Base-by-base conservation (phyloP, 1,140 invertebrate genomes). In the Armadillidium nasatum region DNA sequence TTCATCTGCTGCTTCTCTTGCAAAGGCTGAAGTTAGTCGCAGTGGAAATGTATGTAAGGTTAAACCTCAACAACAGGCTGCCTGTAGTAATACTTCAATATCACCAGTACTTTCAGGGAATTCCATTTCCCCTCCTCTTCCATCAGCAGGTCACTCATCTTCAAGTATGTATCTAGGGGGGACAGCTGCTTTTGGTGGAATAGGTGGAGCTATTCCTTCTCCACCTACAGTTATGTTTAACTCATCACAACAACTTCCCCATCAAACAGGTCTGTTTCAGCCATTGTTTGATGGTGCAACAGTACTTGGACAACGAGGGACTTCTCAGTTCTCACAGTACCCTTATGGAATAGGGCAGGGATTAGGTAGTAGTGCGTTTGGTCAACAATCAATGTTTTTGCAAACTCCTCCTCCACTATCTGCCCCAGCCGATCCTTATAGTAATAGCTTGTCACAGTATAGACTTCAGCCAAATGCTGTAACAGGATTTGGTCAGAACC, bases 361-460 rank as follows among this genome's bases (percentile, higher is more conserved):
- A 10, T 71, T 84, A 9, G 82, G 83, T 23, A 83, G 83, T 69
- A 84, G 82, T 80, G 89, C 89, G 10, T 91, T 89, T 83, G 90
- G 88, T 77, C 89, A 91, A 68, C 89, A 89, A 80, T 90, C 88
- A 46, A 87, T 89, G 82, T 90, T 91, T 80, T 84, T 91, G 78
- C 90, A 88, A 81, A 88, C 89, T 54, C 86, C 86, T 19, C 86
- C 84, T 73, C 85, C 89, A 87, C 87, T 54, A 84, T 85, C 87
- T 77, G 89, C 89, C 44, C 88, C 90, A 1, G 91, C 91, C 68
- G 93, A 94, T 81, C 89, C 94, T 85, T 94, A 93, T 85, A 91
- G 90, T 82, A 92, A 89, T 82, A 88, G 92, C 80, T 87, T 91
- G 66, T 91, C 89, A 71, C 91, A 92, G 83, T 93, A 91, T 82